phyloP scores from a whole-genome alignment of 35 echinoderm and acorn worm genomes.

The Apostichopus californicus region DNA sequence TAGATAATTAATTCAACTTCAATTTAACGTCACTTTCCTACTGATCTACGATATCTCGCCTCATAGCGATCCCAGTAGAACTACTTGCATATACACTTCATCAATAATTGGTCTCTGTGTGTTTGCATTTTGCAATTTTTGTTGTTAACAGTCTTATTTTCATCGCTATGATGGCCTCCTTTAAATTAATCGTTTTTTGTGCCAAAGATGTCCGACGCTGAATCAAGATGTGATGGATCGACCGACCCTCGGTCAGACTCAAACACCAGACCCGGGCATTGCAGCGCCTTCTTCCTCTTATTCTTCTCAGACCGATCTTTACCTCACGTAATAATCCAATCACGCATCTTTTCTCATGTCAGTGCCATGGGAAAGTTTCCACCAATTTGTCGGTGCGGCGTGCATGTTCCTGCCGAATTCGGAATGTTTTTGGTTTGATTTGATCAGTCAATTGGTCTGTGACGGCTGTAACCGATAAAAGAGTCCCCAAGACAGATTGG shows the following conservation, averaged over 20 bases:
- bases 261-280: not conserved
- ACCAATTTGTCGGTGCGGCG: not conserved
- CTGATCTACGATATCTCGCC: too few relatives aligned
- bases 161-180: not conserved
- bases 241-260: not conserved
- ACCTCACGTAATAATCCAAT: constrained; percentile 36
- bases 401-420: not conserved
- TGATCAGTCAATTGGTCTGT: constrained; percentile 40
- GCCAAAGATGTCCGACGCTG: not conserved
- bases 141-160: too few relatives aligned
- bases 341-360: not conserved
- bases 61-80: too few relatives aligned
- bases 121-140: too few relatives aligned
- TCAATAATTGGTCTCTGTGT: too few relatives aligned
- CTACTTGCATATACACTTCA: too few relatives aligned
- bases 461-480: constrained; percentile 16
- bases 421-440: constrained; percentile 18
- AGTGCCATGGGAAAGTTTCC: not conserved
- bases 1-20: too few relatives aligned
- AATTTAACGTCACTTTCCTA: too few relatives aligned
- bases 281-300: not conserved
- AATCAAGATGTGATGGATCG: not conserved
- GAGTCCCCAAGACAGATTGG: constrained; percentile 34
- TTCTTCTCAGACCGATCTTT: not conserved
- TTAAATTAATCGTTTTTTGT: not conserved